Percentiles rank a stretch among this genome's conserved stretches.
Conservation (phyloP, 1,140 invertebrate species). For the Drosophila pectinifera region DNA sequence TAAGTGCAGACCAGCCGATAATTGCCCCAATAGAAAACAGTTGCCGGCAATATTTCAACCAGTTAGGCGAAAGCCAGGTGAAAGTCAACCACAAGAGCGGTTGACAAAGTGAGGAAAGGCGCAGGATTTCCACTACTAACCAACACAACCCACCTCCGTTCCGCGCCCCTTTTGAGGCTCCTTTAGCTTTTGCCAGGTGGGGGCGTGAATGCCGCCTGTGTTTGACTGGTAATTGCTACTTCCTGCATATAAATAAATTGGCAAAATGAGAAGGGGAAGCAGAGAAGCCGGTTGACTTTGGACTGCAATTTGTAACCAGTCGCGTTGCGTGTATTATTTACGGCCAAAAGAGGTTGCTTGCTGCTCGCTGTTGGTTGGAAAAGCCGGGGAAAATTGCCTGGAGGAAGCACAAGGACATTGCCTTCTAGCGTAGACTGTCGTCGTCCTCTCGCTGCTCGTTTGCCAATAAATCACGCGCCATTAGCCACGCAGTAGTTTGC, state of each 20-base stretch:
- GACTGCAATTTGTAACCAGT: constrained; percentile 77
- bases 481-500: constrained; percentile 61
- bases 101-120: constrained; percentile 49
- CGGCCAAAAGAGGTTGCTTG: constrained; percentile 36
- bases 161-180: neutral
- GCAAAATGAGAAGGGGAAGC: constrained; percentile 43
- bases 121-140: constrained; percentile 8
- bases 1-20: constrained; percentile 36
- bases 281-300: constrained; percentile 59
- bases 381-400: neutral
- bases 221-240: constrained; percentile 76
- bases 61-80: constrained; percentile 33
- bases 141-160: neutral
- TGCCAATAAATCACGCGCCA: constrained; percentile 81
- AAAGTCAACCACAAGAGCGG: constrained; percentile 41
- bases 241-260: constrained; percentile 70
- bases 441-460: constrained; percentile 45
- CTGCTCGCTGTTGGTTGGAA: neutral
- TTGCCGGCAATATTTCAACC: constrained; percentile 47
- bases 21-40: constrained; percentile 35
- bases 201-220: constrained; percentile 47
- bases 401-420: constrained; percentile 42
- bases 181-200: constrained; percentile 13
- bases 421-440: constrained; percentile 59
- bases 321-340: constrained; percentile 81